A percentile compares a stretch with the other conserved stretches of the same genome.
These are phyloP conservation scores for Phaenicophaeus curvirostris DNA, from an alignment of 2,797 vertebrate genomes.

Conservation along the genomic window DNA sequence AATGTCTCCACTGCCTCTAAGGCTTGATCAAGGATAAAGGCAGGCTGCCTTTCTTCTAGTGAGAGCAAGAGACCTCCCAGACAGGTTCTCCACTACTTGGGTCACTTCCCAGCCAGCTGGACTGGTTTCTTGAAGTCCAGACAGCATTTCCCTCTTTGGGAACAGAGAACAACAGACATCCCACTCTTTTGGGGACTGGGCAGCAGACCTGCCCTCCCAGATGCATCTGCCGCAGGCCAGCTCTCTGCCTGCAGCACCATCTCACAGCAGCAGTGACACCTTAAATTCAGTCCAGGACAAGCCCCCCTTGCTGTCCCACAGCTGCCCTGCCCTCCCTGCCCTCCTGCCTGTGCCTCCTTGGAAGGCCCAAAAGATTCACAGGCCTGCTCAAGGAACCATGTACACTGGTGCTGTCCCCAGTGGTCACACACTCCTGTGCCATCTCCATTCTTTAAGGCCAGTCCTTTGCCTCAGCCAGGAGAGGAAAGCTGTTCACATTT, in stretches of 20 bases:
- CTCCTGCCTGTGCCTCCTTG: neutral
- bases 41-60: neutral
- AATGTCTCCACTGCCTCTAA: neutral
- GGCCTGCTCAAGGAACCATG: neutral
- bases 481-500: neutral
- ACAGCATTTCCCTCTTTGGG: neutral
- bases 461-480: neutral
- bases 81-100: neutral
- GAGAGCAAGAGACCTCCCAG: neutral
- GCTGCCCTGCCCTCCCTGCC: neutral
- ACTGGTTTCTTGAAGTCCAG: neutral
- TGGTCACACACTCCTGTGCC: accelerated
- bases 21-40: neutral
- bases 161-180: neutral
- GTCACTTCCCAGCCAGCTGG: neutral
- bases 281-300: neutral
- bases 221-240: neutral
- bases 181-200: accelerated
- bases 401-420: neutral
- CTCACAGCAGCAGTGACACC: neutral
- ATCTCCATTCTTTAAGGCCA: neutral
- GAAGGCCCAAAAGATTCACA: neutral
- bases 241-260: neutral
- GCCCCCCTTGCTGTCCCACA: neutral
- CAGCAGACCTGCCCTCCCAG: neutral